Conservation (phyloP, 2,797 vertebrate species). For the Nothura maculosa region DNA sequence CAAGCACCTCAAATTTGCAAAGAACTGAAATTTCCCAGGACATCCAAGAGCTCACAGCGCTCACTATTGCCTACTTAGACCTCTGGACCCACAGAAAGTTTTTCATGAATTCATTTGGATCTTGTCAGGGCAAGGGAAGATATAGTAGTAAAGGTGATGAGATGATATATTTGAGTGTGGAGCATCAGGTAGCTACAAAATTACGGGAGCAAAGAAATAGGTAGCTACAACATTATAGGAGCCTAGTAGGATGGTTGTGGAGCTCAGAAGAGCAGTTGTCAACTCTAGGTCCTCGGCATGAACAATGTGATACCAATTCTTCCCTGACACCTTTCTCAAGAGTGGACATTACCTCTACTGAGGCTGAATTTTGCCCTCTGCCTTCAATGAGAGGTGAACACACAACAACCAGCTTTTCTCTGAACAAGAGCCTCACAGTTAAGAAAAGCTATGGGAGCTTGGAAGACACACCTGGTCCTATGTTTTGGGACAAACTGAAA, state of each 20-base stretch:
- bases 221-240: not conserved
- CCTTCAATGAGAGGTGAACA: not conserved
- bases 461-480: not conserved
- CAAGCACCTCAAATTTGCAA: not conserved
- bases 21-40: not conserved
- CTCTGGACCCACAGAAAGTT: not conserved
- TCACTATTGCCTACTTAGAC: fast-evolving
- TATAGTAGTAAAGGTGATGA: not conserved
- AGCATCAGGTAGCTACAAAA: not conserved
- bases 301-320: not conserved
- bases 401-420: not conserved
- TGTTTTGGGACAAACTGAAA: conserved; percentile 11
- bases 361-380: not conserved
- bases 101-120: not conserved
- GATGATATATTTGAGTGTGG: not conserved
- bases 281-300: not conserved
- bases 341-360: not conserved
- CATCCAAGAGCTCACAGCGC: not conserved
- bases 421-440: not conserved
- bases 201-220: not conserved
- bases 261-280: not conserved
- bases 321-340: not conserved
- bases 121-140: not conserved
- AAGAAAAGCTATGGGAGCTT: not conserved
- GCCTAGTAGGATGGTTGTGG: not conserved